Evolutionary conservation across 2,113 vertebrate species (phyloP), one percentile per base, ranked within the genome.

Genomic region (Grantiella picta): DNA sequence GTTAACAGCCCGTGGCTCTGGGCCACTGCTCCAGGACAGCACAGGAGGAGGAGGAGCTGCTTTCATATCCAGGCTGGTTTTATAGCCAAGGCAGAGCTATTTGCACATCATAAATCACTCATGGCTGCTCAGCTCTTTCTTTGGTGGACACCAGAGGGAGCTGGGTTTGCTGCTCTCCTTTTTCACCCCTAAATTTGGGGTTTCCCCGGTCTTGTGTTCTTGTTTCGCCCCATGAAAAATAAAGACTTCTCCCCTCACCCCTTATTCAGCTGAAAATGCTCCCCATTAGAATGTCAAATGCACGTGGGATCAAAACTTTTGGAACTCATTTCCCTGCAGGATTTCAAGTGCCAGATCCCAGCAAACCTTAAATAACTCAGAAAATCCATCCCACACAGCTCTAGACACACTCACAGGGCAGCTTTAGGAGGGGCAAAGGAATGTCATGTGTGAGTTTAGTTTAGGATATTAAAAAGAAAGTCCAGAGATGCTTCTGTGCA

Each of bases 401-500:
- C 81, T 4, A 82, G 92, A 91, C 64, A 77, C 63, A 52, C 7
- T 63, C 75, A 25, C 5, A 40, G 54, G 31, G 40, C 90, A 86
- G 86, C 90, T 95, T 95, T 86, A 54, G 65, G 65, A 91, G 82
- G 78, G 77, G 78, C 8, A 88, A 78, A 96, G 87, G 84, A 96
- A 95, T 82, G 94, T 56, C 87, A 81, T 87, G 78, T 52, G 56
- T 11, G n/a, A 92, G 85, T 95, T 96, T 92, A 94, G 92, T 70
- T 91, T 90, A 91, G 96, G 96, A 97, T 96, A 96, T 97, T 96
- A 96, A 96, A 95, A 96, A 94, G 68, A 94, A 94, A 94, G 85
- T 88, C 93, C 85, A 92, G 92, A 89, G 92, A 96, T 96, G 89
- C 79, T 94, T 96, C 86, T 79, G 75, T 83, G 88, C 82, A 95